Conservation (phyloP, 1,140 invertebrate genomes). For the Drosophila gunungcola region DNA sequence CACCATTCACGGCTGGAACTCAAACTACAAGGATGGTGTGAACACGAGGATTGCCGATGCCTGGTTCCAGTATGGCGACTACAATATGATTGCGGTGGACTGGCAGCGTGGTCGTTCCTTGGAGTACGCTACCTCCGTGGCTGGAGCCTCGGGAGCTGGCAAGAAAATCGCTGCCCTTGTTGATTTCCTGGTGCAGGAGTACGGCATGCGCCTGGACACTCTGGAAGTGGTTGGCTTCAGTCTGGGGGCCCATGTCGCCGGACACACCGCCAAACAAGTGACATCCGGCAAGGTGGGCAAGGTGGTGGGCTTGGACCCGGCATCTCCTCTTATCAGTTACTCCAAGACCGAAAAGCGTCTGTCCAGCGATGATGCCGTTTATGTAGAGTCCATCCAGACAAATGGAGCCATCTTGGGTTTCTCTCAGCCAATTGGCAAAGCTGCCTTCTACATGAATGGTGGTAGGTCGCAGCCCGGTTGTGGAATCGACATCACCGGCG, state of each 20-base stretch:
- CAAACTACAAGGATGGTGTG: constrained; percentile 71
- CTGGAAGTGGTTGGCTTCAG: constrained; percentile 89
- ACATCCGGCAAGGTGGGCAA: constrained; percentile 55
- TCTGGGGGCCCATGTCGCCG: constrained; percentile 88
- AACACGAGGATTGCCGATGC: constrained; percentile 73
- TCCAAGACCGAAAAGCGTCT: constrained; percentile 85
- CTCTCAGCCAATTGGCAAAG: constrained; percentile 56
- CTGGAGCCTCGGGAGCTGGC: constrained; percentile 55
- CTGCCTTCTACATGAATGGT: constrained; percentile 64
- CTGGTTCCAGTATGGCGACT: constrained; percentile 86
- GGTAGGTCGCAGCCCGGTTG: constrained; percentile 86
- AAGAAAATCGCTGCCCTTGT: constrained; percentile 85
- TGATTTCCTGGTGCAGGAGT: constrained; percentile 81
- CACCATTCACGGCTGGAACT: constrained; percentile 79
- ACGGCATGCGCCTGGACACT: constrained; percentile 85
- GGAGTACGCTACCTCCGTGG: constrained; percentile 85
- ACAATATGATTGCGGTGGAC: constrained; percentile 87
- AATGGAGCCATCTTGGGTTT: constrained; percentile 86
- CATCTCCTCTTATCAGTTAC: constrained; percentile 84
- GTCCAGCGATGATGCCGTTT: constrained; percentile 88
- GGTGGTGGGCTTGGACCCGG: constrained; percentile 86
- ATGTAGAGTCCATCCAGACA: constrained; percentile 91
- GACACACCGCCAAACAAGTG: constrained; percentile 86
- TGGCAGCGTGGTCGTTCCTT: constrained; percentile 86
- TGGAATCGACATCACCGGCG: constrained; percentile 63